Percentiles rank a stretch among this genome's conserved stretches.
Conservation (phyloP, 2,797 vertebrate species). For the Dryobates pubescens region DNA sequence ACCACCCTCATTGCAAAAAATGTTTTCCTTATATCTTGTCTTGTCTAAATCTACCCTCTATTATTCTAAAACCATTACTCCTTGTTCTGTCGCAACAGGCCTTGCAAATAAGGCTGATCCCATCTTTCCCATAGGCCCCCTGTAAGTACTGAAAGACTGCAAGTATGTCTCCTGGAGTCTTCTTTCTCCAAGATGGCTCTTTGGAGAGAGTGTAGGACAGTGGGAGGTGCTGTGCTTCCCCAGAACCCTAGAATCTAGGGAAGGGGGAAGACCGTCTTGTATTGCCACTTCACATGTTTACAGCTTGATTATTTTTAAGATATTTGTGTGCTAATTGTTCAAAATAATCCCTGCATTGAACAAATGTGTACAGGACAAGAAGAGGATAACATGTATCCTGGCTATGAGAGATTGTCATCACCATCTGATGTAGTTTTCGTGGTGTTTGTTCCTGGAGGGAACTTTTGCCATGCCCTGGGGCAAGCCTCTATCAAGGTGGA, state of each 20-base stretch:
- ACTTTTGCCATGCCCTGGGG: conserved; percentile 17
- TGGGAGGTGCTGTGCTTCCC: not conserved
- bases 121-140: too few species aligned
- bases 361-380: not conserved
- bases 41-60: too few species aligned
- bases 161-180: too few species aligned
- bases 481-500: not conserved
- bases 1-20: too few species aligned
- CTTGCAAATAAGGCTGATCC: too few species aligned
- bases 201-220: not conserved
- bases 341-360: not conserved
- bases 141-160: too few species aligned
- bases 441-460: not conserved
- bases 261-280: not conserved
- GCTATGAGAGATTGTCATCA: not conserved
- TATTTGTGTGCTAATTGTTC: not conserved
- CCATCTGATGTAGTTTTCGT: conserved; percentile 30
- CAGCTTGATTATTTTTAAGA: not conserved
- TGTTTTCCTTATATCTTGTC: too few species aligned
- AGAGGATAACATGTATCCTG: not conserved
- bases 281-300: fast-evolving
- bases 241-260: not conserved
- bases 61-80: too few species aligned
- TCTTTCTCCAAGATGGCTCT: not conserved
- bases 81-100: too few species aligned